Conservation (phyloP, 2,113 vertebrate genomes). For the Syngnathus typhle region DNA sequence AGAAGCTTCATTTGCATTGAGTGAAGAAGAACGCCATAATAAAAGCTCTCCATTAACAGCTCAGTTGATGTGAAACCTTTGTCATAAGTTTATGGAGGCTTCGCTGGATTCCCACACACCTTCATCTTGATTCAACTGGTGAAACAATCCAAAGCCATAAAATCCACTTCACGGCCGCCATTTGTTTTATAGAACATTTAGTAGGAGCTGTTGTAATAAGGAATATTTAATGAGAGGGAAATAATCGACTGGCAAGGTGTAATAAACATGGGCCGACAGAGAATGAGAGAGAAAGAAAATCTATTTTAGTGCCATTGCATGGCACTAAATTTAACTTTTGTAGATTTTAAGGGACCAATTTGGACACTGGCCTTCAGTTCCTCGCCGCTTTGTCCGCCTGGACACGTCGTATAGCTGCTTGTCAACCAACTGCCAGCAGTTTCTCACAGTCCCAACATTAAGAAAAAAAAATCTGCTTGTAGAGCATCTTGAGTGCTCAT, state of each 20-base stretch:
- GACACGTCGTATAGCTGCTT: too few species aligned
- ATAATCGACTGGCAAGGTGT: constrained; percentile 35
- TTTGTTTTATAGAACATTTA: constrained; percentile 57
- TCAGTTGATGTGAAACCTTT: constrained; percentile 35
- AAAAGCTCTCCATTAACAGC: constrained; percentile 34
- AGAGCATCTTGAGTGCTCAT: constrained; percentile 34
- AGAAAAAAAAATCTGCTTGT: not conserved
- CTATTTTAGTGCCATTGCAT: constrained; percentile 17
- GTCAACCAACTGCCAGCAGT: too few species aligned
- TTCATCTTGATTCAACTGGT: constrained; percentile 49
- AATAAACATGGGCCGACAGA: constrained; percentile 23
- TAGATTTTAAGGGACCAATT: constrained; percentile 3
- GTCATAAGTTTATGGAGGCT: constrained; percentile 30
- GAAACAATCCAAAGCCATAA: constrained; percentile 61
- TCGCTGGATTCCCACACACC: constrained; percentile 27
- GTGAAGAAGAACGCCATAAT: constrained; percentile 25
- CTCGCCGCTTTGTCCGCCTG: too few species aligned
- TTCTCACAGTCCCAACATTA: constrained; percentile 6
- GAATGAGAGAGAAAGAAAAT: constrained; percentile 18
- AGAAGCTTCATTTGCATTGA: constrained; percentile 51
- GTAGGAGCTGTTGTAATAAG: constrained; percentile 35
- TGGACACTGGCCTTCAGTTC: too few species aligned
- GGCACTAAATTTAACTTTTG: constrained; percentile 20
- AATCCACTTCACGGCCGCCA: constrained; percentile 41
- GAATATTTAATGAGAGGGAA: constrained; percentile 35